These are phyloP conservation scores for Chrysopilus asiliformis DNA, from an alignment of 2,888 invertebrate genomes.

Conservation along the genomic window DNA sequence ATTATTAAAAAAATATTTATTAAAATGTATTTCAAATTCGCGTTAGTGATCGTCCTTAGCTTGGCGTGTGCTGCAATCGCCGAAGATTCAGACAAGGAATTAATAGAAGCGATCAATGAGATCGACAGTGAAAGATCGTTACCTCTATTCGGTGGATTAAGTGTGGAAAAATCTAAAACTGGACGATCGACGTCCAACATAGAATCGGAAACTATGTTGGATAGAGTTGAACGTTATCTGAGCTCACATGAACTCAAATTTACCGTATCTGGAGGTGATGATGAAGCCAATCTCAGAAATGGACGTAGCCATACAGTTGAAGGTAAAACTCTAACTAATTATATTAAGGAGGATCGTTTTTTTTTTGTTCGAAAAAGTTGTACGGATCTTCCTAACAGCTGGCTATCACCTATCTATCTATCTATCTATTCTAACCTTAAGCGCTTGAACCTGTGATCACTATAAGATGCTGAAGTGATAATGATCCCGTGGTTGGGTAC, in stretches of 20 bases:
- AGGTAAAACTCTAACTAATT: too few relatives aligned
- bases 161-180: slow-evolving; percentile 31
- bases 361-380: too few relatives aligned
- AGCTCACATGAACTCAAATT: slow-evolving; percentile 38
- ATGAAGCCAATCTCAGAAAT: slow-evolving; percentile 26
- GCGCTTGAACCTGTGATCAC: too few relatives aligned
- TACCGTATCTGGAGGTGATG: slow-evolving; percentile 34
- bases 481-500: too few relatives aligned
- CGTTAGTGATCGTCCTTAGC: background rate
- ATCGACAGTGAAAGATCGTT: slow-evolving; percentile 35
- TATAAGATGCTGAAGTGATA: too few relatives aligned
- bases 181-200: slow-evolving; percentile 22
- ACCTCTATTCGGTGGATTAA: slow-evolving; percentile 35
- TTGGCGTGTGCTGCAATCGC: background rate
- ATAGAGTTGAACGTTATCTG: slow-evolving; percentile 38
- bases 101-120: slow-evolving; percentile 37
- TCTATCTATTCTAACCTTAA: too few relatives aligned
- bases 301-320: slow-evolving; percentile 23
- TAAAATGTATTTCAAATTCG: slow-evolving; percentile 6
- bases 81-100: slow-evolving; percentile 32
- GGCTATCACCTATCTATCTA: background rate
- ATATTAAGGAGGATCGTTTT: too few relatives aligned
- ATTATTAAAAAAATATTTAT: background rate
- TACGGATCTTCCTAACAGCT: background rate
- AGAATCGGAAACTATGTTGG: slow-evolving; percentile 34